phyloP scores from a whole-genome alignment of 2,113 vertebrate species.

The Pandion haliaetus region DNA sequence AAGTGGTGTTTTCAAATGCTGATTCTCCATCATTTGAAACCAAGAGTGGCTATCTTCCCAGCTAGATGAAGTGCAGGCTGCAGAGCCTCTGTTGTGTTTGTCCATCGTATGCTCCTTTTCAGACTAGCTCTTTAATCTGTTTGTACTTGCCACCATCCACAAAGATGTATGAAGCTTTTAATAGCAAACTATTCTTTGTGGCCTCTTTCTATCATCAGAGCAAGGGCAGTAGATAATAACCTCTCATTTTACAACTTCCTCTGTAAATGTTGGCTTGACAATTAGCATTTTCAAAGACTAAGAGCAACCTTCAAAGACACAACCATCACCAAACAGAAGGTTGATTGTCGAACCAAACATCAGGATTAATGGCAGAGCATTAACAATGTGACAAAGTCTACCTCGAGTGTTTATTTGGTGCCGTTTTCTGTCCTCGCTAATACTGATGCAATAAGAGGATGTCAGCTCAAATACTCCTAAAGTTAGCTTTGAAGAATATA shows the following conservation, averaged over 20 bases:
- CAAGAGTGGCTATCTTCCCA: background rate
- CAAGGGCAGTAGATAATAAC: conserved; percentile 55
- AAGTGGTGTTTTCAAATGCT: background rate
- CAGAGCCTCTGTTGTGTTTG: background rate
- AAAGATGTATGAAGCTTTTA: conserved; percentile 14
- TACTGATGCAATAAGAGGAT: background rate
- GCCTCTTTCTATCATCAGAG: conserved; percentile 2
- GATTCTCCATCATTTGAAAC: background rate
- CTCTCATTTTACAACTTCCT: conserved; percentile 61
- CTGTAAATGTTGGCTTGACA: conserved; percentile 60
- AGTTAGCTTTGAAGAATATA: background rate
- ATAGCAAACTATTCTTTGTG: conserved; percentile 32
- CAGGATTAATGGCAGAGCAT: background rate
- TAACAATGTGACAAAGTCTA: conserved; percentile 36
- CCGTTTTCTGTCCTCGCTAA: background rate
- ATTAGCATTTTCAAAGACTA: conserved; percentile 59
- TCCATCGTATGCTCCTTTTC: background rate
- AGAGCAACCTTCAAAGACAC: conserved; percentile 53
- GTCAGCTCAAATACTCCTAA: background rate
- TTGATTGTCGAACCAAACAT: background rate
- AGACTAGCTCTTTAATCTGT: background rate
- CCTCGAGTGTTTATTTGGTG: background rate
- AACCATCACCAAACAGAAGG: conserved; percentile 27
- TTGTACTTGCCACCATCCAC: conserved; percentile 15
- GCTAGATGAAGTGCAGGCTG: background rate